These are phyloP conservation scores for Hipparchia semele DNA, from an alignment of 2,888 invertebrate genomes.

Conservation along the genomic window DNA sequence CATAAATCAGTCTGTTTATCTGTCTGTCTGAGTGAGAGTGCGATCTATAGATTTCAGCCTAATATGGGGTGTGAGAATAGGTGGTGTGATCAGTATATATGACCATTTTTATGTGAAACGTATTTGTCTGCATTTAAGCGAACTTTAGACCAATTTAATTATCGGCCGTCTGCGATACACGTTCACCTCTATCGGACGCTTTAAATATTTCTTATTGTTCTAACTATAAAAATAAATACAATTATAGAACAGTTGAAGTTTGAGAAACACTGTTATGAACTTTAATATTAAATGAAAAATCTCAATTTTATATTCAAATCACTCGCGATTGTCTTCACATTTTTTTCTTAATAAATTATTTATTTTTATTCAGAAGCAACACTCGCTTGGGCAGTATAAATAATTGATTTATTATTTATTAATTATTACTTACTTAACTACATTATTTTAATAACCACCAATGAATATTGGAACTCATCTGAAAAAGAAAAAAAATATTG, in stretches of 20 bases:
- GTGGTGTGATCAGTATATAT: too few relatives aligned
- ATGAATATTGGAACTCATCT: slow-evolving; percentile 25
- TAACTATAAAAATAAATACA: too few relatives aligned
- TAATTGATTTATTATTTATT: slow-evolving; percentile 30
- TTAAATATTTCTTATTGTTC: too few relatives aligned
- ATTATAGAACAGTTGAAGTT: not conserved
- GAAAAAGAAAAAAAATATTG: slow-evolving; percentile 6
- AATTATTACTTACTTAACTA: slow-evolving; percentile 21
- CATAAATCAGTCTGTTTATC: too few relatives aligned
- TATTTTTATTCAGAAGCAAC: slow-evolving; percentile 32
- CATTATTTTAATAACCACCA: slow-evolving; percentile 21
- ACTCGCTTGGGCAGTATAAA: slow-evolving; percentile 37
- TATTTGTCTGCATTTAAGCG: too few relatives aligned
- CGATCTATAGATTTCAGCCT: too few relatives aligned
- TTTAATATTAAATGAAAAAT: slow-evolving; percentile 11
- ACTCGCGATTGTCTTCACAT: slow-evolving; percentile 22
- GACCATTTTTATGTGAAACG: too few relatives aligned
- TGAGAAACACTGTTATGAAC: not conserved
- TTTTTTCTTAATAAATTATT: slow-evolving; percentile 29
- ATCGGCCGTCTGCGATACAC: too few relatives aligned
- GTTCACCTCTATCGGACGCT: too few relatives aligned
- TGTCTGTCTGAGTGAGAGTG: too few relatives aligned
- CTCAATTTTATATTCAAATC: slow-evolving; percentile 18
- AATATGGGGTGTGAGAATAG: too few relatives aligned
- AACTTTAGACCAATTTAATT: too few relatives aligned